Conservation (phyloP, 2,797 vertebrate species). For the Brachymystax lenok region DNA sequence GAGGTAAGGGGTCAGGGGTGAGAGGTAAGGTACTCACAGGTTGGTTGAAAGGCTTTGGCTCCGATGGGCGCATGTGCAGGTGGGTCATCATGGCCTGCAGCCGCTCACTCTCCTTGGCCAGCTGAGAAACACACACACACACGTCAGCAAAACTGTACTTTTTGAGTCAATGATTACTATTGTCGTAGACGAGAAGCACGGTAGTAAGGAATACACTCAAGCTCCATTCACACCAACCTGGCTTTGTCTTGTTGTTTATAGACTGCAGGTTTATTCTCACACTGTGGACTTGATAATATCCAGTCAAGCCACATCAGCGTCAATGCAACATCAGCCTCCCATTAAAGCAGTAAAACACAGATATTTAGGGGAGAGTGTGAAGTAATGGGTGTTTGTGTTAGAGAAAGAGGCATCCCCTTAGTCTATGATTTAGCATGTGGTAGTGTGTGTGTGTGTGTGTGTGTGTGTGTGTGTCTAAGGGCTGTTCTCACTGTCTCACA, state of each 20-base stretch:
- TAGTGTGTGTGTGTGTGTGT: not conserved
- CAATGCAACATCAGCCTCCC: not conserved
- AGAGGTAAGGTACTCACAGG: constrained; percentile 79
- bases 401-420: not conserved
- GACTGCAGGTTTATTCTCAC: not conserved
- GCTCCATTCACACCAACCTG: not conserved
- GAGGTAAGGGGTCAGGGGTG: no score
- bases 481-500: constrained; percentile 31
- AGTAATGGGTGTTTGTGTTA: constrained; percentile 4
- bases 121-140: constrained; percentile 68
- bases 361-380: not conserved
- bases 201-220: not conserved
- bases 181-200: not conserved
- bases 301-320: constrained; percentile 2
- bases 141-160: not conserved
- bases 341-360: not conserved
- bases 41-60: constrained; percentile 98
- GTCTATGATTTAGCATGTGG: not conserved
- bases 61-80: constrained; percentile 97
- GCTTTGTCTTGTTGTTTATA: no score
- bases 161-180: not conserved
- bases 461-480: not conserved
- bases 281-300: not conserved
- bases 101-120: constrained; percentile 97
- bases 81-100: constrained; percentile 99